Percentiles rank a stretch among this genome's conserved stretches.
These are phyloP conservation scores for Oophaga sylvatica DNA, from an alignment of 2,797 vertebrate species.

Conservation along the genomic window DNA sequence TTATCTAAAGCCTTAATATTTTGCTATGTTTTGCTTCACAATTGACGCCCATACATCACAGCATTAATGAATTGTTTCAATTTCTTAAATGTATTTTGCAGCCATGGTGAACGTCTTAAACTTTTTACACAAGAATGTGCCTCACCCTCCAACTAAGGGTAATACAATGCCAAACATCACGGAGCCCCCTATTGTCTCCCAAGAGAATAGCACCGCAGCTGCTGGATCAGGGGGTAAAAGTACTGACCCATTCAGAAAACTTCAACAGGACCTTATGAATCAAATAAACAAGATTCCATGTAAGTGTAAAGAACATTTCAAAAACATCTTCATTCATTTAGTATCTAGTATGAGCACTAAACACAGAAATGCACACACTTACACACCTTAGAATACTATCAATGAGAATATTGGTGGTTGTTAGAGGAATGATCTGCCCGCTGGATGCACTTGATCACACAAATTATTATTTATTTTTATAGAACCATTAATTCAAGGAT, in stretches of 20 bases:
- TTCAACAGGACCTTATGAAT: slow-evolving; percentile 93
- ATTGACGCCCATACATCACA: not conserved
- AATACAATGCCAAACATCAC: slow-evolving; percentile 37
- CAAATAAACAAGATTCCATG: slow-evolving; percentile 92
- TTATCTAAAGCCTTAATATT: not conserved
- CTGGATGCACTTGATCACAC: no score
- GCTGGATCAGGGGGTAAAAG: slow-evolving; percentile 76
- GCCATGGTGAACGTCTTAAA: slow-evolving; percentile 40
- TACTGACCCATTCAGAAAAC: slow-evolving; percentile 85
- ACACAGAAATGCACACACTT: no score
- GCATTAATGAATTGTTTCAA: not conserved
- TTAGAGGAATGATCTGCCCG: no score
- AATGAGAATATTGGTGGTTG: no score
- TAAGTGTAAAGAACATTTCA: slow-evolving; percentile 74
- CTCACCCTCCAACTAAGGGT: not conserved
- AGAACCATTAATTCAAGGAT: no score
- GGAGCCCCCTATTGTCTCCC: slow-evolving; percentile 69
- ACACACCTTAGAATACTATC: no score
- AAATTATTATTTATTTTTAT: no score
- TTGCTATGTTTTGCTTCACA: not conserved
- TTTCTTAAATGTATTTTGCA: slow-evolving; percentile 29
- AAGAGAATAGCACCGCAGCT: slow-evolving; percentile 84
- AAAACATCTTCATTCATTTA: no score
- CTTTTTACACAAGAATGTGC: slow-evolving; percentile 43
- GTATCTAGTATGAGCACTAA: no score